Base-by-base conservation (phyloP, 1,140 invertebrate species). In the Sipha flava region DNA sequence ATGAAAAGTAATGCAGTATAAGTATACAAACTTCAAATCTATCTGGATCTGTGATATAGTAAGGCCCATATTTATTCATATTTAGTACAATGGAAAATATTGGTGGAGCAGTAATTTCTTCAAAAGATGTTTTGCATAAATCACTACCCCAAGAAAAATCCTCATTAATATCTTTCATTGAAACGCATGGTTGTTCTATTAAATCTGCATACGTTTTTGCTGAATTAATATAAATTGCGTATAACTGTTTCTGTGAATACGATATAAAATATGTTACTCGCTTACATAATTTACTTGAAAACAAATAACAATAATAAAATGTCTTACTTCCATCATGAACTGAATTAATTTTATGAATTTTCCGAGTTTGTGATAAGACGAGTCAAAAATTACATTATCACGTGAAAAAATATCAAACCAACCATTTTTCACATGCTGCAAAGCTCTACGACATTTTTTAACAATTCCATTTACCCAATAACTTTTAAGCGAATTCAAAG, bases 301-400 rank as follows among this genome's bases (percentile, higher is more conserved):
- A 6, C 29, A 7, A n/a, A 26, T 16, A 26, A 43, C 0, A 43
- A 66, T 23, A 16, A 23, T 16, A 26, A 14, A 37, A 6, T 21
- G 34, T 16, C 72, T 0, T 75, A 75, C 72, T 57, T 75, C 47
- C 72, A 75, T 75, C 49, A 75, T 54, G 40, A 34, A 57, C 21
- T 57, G 34, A 40, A 75, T 21, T 1, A 34, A 14, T 3, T 12
- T 43, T 21, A 75, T 75, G 7, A 75, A 57, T 75, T 43, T 75
- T 37, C 21, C 18, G 6, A 75, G 52, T 26, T 75, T 75, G 23
- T 68, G 43, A 23, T 9, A 45, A 0, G 72, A 57, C 16, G 21
- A 34, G 16, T 75, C 31, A 23, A 57, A 75, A 37, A 5, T 45
- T 2, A 57, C 3, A 18, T 37, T 26, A 5, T 40, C 23, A 16